Conservation (phyloP, 2,797 vertebrate genomes). For the Champsocephalus esox region DNA sequence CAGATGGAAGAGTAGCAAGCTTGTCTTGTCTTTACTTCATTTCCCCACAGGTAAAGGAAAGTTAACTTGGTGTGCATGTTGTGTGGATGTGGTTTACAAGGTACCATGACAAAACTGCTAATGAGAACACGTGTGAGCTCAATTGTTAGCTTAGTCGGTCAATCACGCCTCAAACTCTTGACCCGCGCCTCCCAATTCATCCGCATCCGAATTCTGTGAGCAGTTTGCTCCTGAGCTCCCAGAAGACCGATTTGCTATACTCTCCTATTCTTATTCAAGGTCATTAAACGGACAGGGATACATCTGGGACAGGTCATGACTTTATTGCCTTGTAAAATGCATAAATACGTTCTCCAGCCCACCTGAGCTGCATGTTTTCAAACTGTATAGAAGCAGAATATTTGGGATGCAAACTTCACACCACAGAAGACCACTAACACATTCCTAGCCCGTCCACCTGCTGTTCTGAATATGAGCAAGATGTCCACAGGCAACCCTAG, state of each 20-base stretch:
- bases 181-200: background rate
- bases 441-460: conserved; percentile 30
- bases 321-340: background rate
- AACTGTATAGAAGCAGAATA: conserved; percentile 5
- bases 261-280: background rate
- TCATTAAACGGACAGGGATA: background rate
- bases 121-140: background rate
- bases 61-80: conserved; percentile 1
- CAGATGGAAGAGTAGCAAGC: conserved; percentile 60
- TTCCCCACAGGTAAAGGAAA: conserved; percentile 38
- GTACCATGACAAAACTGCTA: background rate
- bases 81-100: background rate
- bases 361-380: background rate
- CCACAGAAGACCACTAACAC: conserved; percentile 2
- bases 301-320: background rate
- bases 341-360: background rate
- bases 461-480: conserved; percentile 43
- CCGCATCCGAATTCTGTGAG: background rate
- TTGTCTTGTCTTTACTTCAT: conserved; percentile 26
- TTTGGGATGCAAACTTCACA: conserved; percentile 17
- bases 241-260: background rate
- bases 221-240: background rate
- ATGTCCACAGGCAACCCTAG: conserved; percentile 27
- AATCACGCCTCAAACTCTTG: background rate
- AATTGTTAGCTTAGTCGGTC: background rate